phyloP scores from a whole-genome alignment of 2,888 invertebrate genomes.

The Leucophenga montana region DNA sequence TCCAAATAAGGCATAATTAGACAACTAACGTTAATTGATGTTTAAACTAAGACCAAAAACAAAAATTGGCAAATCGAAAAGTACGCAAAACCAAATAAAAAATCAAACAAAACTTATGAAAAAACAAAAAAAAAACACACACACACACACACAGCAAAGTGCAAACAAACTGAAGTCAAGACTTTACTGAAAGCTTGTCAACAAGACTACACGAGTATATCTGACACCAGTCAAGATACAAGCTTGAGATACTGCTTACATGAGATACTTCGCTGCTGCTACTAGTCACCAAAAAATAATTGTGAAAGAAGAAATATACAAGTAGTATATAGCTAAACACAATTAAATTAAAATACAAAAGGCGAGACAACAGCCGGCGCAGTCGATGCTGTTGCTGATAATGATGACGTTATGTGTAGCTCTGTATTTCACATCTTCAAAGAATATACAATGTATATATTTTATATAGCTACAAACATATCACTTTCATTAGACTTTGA shows the following conservation, averaged over 20 bases:
- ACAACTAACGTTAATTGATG: constrained; percentile 48
- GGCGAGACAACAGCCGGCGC: neutral
- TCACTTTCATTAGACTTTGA: constrained; percentile 26
- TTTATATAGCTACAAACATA: neutral
- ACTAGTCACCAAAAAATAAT: neutral
- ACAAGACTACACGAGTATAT: too few relatives aligned
- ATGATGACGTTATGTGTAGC: constrained; percentile 15
- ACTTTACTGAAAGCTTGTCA: constrained; percentile 45
- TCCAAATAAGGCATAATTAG: constrained; percentile 51
- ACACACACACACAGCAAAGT: too few relatives aligned
- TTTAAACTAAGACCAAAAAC: constrained; percentile 39
- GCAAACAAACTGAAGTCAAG: neutral
- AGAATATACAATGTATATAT: too few relatives aligned
- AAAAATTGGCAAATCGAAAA: constrained; percentile 42
- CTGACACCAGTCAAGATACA: neutral
- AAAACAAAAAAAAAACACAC: too few relatives aligned
- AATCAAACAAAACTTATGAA: constrained; percentile 28
- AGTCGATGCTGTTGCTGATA: too few relatives aligned
- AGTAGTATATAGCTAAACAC: neutral
- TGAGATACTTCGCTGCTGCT: neutral
- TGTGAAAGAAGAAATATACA: neutral
- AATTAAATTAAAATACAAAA: constrained; percentile 20
- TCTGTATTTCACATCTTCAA: neutral
- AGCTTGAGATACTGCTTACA: neutral
- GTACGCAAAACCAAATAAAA: constrained; percentile 31